These are phyloP conservation scores for Microdon myrmicae DNA, from an alignment of 2,888 invertebrate genomes.

Conservation along the genomic window DNA sequence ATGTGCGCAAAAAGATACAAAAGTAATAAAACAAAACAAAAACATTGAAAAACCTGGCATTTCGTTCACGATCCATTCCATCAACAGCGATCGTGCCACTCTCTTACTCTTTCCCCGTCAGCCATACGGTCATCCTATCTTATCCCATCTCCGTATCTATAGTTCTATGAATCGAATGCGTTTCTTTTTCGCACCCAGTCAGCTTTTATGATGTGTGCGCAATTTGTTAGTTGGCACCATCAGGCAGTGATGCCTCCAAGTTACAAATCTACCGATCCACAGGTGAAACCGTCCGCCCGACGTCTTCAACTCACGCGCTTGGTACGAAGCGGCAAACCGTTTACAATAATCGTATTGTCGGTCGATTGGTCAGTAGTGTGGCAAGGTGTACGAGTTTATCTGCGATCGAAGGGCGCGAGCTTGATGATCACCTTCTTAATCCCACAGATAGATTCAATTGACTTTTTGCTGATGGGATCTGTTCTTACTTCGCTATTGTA, in stretches of 20 bases:
- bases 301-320: constrained; percentile 11
- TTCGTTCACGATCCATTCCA: constrained; percentile 19
- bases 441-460: constrained; percentile 18
- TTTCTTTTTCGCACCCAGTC: constrained; percentile 44
- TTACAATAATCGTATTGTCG: constrained; percentile 35
- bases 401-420: constrained; percentile 20
- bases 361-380: constrained; percentile 42
- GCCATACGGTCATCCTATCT: constrained; percentile 13
- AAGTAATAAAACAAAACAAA: constrained; percentile 4
- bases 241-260: background rate
- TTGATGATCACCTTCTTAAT: constrained; percentile 43
- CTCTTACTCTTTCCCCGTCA: background rate
- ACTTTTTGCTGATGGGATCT: constrained; percentile 1
- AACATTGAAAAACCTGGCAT: constrained; percentile 22
- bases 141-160: background rate
- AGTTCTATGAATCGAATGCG: constrained; percentile 23
- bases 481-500: too few relatives aligned
- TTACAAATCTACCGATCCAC: background rate
- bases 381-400: constrained; percentile 12
- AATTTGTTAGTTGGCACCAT: constrained; percentile 47
- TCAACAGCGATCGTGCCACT: constrained; percentile 5
- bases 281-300: constrained; percentile 25
- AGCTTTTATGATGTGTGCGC: constrained; percentile 48
- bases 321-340: constrained; percentile 17
- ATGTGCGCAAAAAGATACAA: background rate